Conservation (phyloP, 2,113 vertebrate species). For the Cricetomys ansorgei region DNA sequence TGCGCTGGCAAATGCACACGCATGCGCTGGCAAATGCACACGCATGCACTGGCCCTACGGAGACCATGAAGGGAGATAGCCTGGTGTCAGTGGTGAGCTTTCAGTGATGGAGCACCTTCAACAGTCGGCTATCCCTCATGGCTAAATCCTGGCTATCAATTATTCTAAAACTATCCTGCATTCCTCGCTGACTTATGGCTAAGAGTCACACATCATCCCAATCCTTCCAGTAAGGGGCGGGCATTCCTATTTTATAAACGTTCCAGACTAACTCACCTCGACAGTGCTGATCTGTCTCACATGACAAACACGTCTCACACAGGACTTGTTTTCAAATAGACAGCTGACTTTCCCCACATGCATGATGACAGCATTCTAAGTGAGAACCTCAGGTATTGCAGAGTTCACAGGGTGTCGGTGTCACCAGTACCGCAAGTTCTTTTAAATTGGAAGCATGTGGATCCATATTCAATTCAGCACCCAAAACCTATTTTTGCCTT, state of each 20-base stretch:
- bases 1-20: background rate
- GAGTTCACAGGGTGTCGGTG: background rate
- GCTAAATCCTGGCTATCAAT: background rate
- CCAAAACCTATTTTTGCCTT: background rate
- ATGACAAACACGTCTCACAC: background rate
- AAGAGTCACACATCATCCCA: background rate
- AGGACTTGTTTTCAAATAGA: background rate
- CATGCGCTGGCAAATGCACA: background rate
- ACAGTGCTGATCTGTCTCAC: slow-evolving; percentile 25
- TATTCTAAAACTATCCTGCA: background rate
- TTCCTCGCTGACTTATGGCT: background rate
- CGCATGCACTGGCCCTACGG: background rate
- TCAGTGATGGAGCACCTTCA: background rate
- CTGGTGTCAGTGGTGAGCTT: background rate
- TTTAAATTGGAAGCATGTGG: slow-evolving; percentile 25
- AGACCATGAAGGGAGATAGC: background rate
- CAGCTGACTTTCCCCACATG: background rate
- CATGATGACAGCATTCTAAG: background rate
- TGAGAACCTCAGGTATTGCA: background rate
- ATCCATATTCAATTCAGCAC: background rate
- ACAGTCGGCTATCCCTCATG: background rate
- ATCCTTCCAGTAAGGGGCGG: background rate
- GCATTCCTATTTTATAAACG: slow-evolving; percentile 9
- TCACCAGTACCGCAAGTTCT: background rate
- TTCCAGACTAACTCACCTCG: background rate